Conservation (phyloP, 30 jellyfish, hydroid and myxozoan species). For the Aurelia coerulea region DNA sequence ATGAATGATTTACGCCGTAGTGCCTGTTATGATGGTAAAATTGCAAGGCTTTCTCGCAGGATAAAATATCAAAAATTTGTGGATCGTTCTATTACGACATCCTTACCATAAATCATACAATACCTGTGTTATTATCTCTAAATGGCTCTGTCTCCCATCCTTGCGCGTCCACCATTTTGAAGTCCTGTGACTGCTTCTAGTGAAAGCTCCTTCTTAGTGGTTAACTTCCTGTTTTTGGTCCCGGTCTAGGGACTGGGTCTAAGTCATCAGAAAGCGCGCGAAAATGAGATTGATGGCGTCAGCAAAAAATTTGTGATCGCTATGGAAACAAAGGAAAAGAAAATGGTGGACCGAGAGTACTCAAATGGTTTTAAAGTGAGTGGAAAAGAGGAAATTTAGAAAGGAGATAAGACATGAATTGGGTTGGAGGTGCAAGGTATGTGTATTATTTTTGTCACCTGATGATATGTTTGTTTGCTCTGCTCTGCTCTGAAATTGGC, state of each 20-base stretch:
- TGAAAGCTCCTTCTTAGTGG: constrained; percentile 50
- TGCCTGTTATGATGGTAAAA: too few relatives aligned
- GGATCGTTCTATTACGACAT: too few relatives aligned
- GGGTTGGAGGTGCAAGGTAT: constrained; percentile 96
- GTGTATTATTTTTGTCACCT: not conserved
- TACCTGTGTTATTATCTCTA: constrained; percentile 58
- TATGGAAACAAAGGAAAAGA: too few relatives aligned
- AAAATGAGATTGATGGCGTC: constrained; percentile 14
- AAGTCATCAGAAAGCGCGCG: constrained; percentile 27
- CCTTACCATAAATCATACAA: not conserved
- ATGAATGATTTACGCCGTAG: too few relatives aligned
- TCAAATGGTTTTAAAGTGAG: not conserved
- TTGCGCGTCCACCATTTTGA: constrained; percentile 65
- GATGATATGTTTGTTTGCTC: not conserved
- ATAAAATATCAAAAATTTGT: too few relatives aligned
- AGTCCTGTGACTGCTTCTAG: constrained; percentile 42
- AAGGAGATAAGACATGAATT: constrained; percentile 46
- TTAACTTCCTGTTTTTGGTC: not conserved
- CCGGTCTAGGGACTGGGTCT: not conserved
- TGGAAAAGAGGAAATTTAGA: not conserved
- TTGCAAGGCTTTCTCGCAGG: too few relatives aligned
- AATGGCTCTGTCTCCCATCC: constrained; percentile 80
- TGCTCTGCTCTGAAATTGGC: not conserved
- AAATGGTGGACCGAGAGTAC: too few relatives aligned
- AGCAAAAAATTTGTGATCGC: not conserved